A percentile compares a stretch with the other conserved stretches of the same genome.
phyloP scores from a whole-genome alignment of 1,140 invertebrate species.

The Pogonomyrmex barbatus region DNA sequence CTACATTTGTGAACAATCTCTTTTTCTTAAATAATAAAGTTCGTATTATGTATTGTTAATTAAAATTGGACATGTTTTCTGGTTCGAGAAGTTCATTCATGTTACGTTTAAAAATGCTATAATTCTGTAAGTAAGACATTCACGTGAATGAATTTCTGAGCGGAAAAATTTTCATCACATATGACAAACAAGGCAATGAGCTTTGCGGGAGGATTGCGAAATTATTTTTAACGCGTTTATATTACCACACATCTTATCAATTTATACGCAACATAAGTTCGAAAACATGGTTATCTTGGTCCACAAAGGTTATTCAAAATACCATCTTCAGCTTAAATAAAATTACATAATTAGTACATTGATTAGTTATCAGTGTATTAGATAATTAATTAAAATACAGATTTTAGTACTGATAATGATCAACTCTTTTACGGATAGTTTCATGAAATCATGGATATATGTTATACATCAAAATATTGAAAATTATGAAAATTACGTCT shows the following conservation, averaged over 20 bases:
- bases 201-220: not conserved
- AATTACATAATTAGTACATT: not conserved
- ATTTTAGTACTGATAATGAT: not conserved
- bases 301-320: not conserved
- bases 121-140: no score
- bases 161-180: not conserved
- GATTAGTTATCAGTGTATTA: not conserved
- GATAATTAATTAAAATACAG: not conserved
- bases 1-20: no score
- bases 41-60: no score
- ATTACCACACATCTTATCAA: conserved; percentile 35
- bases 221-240: conserved; percentile 10
- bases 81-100: no score
- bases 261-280: conserved; percentile 18
- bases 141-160: not conserved
- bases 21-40: no score
- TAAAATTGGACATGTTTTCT: no score
- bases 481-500: no score
- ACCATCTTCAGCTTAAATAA: not conserved
- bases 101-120: no score
- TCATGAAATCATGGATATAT: no score
- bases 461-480: no score
- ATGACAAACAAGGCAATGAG: conserved; percentile 1
- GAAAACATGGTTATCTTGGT: conserved; percentile 36
- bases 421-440: no score